Percentiles rank a stretch among this genome's conserved stretches.
These are phyloP conservation scores for Spicauda simplicius DNA, from an alignment of 2,888 invertebrate genomes.

Conservation along the genomic window DNA sequence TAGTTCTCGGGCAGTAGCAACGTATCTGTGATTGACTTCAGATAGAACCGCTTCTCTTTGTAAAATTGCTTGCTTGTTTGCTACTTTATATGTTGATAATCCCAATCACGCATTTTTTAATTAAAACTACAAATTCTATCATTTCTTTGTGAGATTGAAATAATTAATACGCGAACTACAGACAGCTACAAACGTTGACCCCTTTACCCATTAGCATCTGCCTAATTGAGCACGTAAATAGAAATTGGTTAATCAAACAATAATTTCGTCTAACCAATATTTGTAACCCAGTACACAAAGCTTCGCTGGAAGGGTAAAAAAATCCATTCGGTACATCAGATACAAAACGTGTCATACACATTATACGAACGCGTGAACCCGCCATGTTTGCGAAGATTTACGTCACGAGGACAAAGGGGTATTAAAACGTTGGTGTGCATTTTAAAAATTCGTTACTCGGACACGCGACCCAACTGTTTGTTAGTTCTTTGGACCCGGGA, in stretches of 20 bases:
- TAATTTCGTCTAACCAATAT: neutral
- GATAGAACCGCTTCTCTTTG: no score
- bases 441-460: constrained; percentile 38
- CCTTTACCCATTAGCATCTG: no score
- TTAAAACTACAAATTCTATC: no score
- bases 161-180: no score
- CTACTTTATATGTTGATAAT: no score
- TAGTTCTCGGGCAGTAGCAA: no score
- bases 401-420: constrained; percentile 15
- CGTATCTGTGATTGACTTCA: no score
- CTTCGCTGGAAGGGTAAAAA: neutral
- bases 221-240: neutral
- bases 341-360: constrained; percentile 23
- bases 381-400: constrained; percentile 24
- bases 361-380: constrained; percentile 7
- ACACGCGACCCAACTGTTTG: constrained; percentile 66
- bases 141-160: no score
- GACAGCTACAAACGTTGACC: no score
- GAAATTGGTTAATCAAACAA: neutral
- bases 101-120: no score
- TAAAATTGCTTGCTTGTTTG: no score
- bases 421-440: constrained; percentile 28
- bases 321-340: constrained; percentile 12
- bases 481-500: constrained; percentile 35
- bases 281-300: neutral